A percentile compares a stretch with the other conserved stretches of the same genome.
Evolutionary conservation across 2,797 vertebrate species (phyloP).

Genomic region (Agapornis canus): DNA sequence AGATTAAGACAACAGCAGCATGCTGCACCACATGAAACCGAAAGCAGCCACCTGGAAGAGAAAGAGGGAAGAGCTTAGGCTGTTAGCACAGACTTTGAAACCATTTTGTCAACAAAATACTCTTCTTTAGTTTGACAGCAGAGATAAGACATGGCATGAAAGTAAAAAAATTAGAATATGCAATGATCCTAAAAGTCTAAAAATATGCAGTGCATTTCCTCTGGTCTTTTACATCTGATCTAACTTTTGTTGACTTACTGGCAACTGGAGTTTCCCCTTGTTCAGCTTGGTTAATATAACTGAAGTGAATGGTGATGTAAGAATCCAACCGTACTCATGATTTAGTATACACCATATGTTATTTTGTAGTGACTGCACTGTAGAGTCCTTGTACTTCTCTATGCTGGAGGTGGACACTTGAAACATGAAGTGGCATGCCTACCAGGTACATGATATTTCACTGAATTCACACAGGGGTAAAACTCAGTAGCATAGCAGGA

Average conservation of each 20-base stretch:
- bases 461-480: neutral
- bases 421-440: neutral
- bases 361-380: neutral
- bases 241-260: neutral
- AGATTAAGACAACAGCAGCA: constrained; percentile 32
- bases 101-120: constrained; percentile 66
- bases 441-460: neutral
- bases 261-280: neutral
- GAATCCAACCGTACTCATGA: neutral
- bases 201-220: neutral
- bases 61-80: neutral
- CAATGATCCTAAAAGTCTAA: neutral
- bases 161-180: constrained; percentile 52
- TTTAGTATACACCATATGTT: neutral
- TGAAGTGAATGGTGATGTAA: neutral
- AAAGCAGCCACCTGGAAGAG: constrained; percentile 56
- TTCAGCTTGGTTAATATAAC: neutral
- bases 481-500: neutral
- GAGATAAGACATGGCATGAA: constrained; percentile 51
- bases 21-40: neutral
- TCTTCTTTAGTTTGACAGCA: constrained; percentile 40
- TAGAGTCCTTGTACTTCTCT: neutral
- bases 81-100: constrained; percentile 32
- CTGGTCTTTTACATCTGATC: neutral
- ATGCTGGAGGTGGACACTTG: neutral